A percentile compares a stretch with the other conserved stretches of the same genome.
These are phyloP conservation scores for Sterna hirundo DNA, from an alignment of 2,113 vertebrate species.

Conservation along the genomic window DNA sequence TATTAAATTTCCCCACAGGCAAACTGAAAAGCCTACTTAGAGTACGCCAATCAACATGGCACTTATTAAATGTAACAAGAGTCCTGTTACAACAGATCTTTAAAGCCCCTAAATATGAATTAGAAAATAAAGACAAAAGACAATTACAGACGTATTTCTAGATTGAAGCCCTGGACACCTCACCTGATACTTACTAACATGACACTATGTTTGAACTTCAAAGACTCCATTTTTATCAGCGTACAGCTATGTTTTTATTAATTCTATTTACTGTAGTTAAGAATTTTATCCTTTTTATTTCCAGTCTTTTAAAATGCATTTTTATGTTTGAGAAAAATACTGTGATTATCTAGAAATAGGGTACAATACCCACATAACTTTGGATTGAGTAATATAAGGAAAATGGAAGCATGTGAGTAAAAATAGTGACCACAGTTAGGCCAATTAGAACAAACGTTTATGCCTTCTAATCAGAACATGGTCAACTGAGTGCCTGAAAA, in stretches of 20 bases:
- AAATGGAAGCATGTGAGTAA: background rate
- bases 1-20: slow-evolving; percentile 87
- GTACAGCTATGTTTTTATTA: slow-evolving; percentile 50
- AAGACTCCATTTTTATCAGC: slow-evolving; percentile 13
- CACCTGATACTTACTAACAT: slow-evolving; percentile 45
- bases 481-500: background rate
- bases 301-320: background rate
- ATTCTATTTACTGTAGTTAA: slow-evolving; percentile 25
- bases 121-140: slow-evolving; percentile 81
- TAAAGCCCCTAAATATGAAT: slow-evolving; percentile 80
- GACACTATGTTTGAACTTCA: slow-evolving; percentile 67
- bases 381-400: slow-evolving; percentile 1
- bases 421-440: background rate
- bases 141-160: slow-evolving; percentile 73
- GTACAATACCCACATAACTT: background rate
- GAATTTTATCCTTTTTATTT: slow-evolving; percentile 37
- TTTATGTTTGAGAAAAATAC: slow-evolving; percentile 17
- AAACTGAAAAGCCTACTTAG: slow-evolving; percentile 85
- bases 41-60: slow-evolving; percentile 83
- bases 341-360: slow-evolving; percentile 4
- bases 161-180: slow-evolving; percentile 68
- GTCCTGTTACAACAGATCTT: slow-evolving; percentile 82
- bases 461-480: background rate
- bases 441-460: background rate
- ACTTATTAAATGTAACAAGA: slow-evolving; percentile 87